Conservation (phyloP, 2,888 invertebrate species). For the Pheosia gnoma region DNA sequence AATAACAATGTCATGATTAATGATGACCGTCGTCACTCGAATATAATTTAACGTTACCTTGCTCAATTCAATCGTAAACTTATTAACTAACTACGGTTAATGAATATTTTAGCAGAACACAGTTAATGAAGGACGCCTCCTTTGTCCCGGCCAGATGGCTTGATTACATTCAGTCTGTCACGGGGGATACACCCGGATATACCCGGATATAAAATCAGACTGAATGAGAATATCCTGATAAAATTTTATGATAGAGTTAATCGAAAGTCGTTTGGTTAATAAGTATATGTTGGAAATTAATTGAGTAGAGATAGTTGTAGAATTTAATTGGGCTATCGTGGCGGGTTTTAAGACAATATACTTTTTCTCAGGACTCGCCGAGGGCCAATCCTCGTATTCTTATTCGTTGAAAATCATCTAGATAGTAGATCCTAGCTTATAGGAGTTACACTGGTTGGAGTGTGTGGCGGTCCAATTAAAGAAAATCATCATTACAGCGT, state of each 20-base stretch:
- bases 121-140: constrained; percentile 76
- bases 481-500: too few species aligned
- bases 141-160: constrained; percentile 72
- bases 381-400: too few species aligned
- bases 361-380: too few species aligned
- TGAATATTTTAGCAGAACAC: constrained; percentile 75
- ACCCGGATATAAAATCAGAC: constrained; percentile 31
- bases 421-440: too few species aligned
- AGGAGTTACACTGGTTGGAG: too few species aligned
- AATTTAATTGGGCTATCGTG: background rate
- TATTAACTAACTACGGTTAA: constrained; percentile 57
- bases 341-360: too few species aligned
- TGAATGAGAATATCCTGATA: background rate
- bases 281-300: background rate
- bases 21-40: constrained; percentile 21
- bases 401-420: too few species aligned
- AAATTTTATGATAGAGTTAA: background rate
- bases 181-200: constrained; percentile 18
- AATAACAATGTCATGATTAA: background rate
- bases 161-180: constrained; percentile 66
- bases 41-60: constrained; percentile 21
- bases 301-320: background rate
- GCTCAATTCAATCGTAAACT: constrained; percentile 37
- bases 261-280: background rate
- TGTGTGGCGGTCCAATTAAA: too few species aligned